Evolutionary conservation across 2,797 vertebrate genomes (phyloP).

Genomic region (Lindbergichthys nudifrons): DNA sequence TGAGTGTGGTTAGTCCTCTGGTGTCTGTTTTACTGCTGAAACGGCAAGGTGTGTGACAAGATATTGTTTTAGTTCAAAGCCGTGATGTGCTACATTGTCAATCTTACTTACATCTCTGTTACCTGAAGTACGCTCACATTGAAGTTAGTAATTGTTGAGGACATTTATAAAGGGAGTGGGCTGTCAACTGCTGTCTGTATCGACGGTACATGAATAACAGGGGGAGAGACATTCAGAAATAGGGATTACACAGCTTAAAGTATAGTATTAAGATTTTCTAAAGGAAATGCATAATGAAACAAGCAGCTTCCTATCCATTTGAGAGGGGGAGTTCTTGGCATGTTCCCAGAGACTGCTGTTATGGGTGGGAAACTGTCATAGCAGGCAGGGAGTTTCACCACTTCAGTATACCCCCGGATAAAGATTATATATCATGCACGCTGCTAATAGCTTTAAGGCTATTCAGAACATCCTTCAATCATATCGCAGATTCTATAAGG

Average conservation of each 20-base stretch:
- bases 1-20: slow-evolving; percentile 46
- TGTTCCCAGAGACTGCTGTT: slow-evolving; percentile 29
- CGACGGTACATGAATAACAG: slow-evolving; percentile 9
- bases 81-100: slow-evolving; percentile 48
- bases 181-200: slow-evolving; percentile 14
- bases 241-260: slow-evolving; percentile 27
- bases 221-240: neutral
- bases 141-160: slow-evolving; percentile 34
- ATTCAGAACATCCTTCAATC: neutral
- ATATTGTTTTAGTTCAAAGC: slow-evolving; percentile 66
- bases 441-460: slow-evolving; percentile 2
- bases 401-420: slow-evolving; percentile 3
- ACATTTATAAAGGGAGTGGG: slow-evolving; percentile 29
- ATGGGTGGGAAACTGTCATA: slow-evolving; percentile 11
- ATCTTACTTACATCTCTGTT: slow-evolving; percentile 35
- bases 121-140: slow-evolving; percentile 24
- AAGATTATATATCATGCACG: slow-evolving; percentile 28
- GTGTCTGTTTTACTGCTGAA: slow-evolving; percentile 40
- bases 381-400: slow-evolving; percentile 17
- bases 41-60: slow-evolving; percentile 47
- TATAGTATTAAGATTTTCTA: slow-evolving; percentile 19
- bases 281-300: slow-evolving; percentile 17
- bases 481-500: no score
- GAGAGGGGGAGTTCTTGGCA: slow-evolving; percentile 30
- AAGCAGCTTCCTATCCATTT: neutral